These are phyloP conservation scores for Thryonomys swinderianus DNA, from an alignment of 2,113 vertebrate species.

Conservation along the genomic window DNA sequence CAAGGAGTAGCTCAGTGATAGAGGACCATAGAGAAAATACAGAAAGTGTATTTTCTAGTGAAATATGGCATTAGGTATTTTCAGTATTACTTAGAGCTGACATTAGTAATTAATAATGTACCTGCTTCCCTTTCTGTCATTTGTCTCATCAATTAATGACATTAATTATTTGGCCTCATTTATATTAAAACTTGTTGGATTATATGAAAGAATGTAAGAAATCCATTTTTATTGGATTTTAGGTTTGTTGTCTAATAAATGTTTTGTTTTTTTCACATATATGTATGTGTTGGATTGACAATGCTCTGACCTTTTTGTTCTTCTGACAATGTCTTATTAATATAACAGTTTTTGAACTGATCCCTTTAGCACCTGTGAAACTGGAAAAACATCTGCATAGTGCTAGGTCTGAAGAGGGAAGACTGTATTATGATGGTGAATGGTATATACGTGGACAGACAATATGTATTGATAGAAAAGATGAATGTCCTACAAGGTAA, in stretches of 20 bases:
- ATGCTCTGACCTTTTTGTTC: constrained; percentile 30
- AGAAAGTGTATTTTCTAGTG: constrained; percentile 36
- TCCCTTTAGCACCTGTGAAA: constrained; percentile 90
- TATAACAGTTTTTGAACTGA: constrained; percentile 76
- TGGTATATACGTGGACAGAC: constrained; percentile 97
- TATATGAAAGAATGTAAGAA: constrained; percentile 4
- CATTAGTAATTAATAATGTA: background rate
- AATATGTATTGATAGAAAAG: constrained; percentile 97
- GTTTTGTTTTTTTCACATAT: constrained; percentile 22
- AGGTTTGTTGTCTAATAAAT: constrained; percentile 38
- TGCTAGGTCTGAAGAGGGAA: constrained; percentile 95
- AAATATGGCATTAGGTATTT: background rate
- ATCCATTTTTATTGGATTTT: constrained; percentile 49
- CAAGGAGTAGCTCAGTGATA: background rate
- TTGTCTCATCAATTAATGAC: background rate
- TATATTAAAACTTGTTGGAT: background rate
- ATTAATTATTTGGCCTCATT: constrained; percentile 23
- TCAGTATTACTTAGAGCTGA: constrained; percentile 22
- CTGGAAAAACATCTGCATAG: constrained; percentile 94
- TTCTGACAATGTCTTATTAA: constrained; percentile 73
- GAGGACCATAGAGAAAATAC: background rate
- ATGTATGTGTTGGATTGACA: constrained; percentile 25
- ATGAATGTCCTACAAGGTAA: constrained; percentile 96
- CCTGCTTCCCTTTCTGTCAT: background rate
- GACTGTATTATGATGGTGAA: constrained; percentile 95